A percentile compares a stretch with the other conserved stretches of the same genome.
Conservation (phyloP, 2,113 vertebrate genomes). For the Ameiurus melas region DNA sequence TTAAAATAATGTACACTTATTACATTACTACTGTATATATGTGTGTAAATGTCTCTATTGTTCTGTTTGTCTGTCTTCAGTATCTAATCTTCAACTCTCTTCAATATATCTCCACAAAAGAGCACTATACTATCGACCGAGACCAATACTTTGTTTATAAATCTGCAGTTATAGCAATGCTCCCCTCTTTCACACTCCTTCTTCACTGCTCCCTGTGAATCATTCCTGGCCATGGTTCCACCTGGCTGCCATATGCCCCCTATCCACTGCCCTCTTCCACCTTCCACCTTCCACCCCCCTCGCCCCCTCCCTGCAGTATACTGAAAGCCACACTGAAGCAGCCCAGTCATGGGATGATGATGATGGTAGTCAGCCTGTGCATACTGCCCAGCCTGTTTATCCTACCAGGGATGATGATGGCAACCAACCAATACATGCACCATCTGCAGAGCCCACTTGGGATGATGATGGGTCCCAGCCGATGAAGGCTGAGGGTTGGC, state of each 20-base stretch:
- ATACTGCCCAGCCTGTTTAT: constrained; percentile 44
- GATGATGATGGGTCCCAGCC: constrained; percentile 67
- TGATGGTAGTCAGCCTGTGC: constrained; percentile 58
- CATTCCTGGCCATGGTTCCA: constrained; percentile 38
- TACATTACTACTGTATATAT: background rate
- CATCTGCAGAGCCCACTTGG: constrained; percentile 54
- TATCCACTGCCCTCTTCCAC: constrained; percentile 16
- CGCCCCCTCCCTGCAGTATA: constrained; percentile 37
- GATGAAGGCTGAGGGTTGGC: constrained; percentile 60
- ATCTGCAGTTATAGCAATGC: constrained; percentile 32
- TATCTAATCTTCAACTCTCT: constrained; percentile 13
- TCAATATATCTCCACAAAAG: background rate
- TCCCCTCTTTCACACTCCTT: constrained; percentile 36
- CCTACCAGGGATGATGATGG: constrained; percentile 62
- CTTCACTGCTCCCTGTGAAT: constrained; percentile 41
- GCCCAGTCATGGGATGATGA: constrained; percentile 58
- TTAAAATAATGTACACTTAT: background rate
- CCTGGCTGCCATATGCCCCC: constrained; percentile 37
- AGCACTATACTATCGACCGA: background rate
- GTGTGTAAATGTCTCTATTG: constrained; percentile 9
- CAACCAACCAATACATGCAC: constrained; percentile 52
- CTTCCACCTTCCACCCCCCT: too few relatives aligned
- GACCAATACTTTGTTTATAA: background rate
- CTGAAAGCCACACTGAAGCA: constrained; percentile 36
- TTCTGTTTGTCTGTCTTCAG: constrained; percentile 19